These are phyloP conservation scores for Ruditapes philippinarum DNA, from an alignment of 1,140 invertebrate genomes.

Conservation along the genomic window DNA sequence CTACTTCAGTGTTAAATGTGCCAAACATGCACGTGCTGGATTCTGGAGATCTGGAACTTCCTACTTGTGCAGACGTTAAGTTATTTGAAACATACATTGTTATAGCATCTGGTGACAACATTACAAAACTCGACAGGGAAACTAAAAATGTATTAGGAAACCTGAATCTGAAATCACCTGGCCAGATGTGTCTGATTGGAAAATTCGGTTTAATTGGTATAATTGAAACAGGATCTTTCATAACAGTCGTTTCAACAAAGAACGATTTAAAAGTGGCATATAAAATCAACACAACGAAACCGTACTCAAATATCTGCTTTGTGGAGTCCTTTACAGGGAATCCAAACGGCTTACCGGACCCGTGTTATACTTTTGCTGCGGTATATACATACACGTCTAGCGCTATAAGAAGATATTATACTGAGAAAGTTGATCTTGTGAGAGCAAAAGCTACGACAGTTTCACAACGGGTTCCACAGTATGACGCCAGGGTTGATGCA, in stretches of 20 bases:
- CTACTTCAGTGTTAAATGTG: too few species aligned
- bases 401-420: neutral
- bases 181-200: neutral
- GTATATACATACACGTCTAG: neutral
- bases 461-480: neutral
- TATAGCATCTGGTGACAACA: neutral
- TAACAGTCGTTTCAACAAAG: neutral
- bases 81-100: constrained; percentile 19
- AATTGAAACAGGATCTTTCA: neutral
- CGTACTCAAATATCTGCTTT: constrained; percentile 7
- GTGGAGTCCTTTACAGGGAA: neutral
- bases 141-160: neutral
- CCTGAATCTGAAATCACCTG: neutral
- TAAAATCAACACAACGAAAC: constrained; percentile 9
- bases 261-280: neutral
- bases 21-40: neutral
- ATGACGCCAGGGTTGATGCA: neutral
- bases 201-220: constrained; percentile 2
- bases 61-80: neutral
- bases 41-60: neutral
- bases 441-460: neutral
- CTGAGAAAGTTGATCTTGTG: neutral
- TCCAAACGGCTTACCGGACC: neutral
- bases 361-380: neutral
- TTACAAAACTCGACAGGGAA: neutral